These are phyloP conservation scores for Diplazon laetatorius DNA, from an alignment of 2,888 invertebrate species.

Conservation along the genomic window DNA sequence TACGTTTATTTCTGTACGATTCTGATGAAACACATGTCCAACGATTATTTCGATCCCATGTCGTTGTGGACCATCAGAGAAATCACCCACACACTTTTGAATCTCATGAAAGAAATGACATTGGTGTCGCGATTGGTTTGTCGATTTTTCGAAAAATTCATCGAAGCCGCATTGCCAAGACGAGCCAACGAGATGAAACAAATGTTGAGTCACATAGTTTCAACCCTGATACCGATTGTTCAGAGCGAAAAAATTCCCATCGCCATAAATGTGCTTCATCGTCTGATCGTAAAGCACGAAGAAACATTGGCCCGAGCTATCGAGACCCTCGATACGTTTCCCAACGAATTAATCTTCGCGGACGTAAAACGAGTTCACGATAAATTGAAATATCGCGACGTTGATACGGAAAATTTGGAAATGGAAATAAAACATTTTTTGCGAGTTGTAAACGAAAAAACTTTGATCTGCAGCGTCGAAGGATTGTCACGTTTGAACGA, in stretches of 20 bases:
- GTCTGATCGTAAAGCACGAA: conserved; percentile 84
- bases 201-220: conserved; percentile 84
- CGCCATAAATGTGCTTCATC: conserved; percentile 82
- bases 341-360: conserved; percentile 79
- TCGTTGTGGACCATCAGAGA: conserved; percentile 85
- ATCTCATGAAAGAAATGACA: conserved; percentile 82
- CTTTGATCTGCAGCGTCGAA: conserved; percentile 80
- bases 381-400: conserved; percentile 76
- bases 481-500: conserved; percentile 84
- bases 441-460: conserved; percentile 77
- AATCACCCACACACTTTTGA: conserved; percentile 84
- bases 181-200: conserved; percentile 82
- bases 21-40: conserved; percentile 79
- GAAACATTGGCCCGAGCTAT: conserved; percentile 83
- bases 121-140: conserved; percentile 73
- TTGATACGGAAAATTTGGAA: conserved; percentile 72
- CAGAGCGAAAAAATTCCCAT: conserved; percentile 70
- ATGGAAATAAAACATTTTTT: conserved; percentile 84
- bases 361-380: conserved; percentile 77
- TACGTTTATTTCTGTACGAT: conserved; percentile 84
- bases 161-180: conserved; percentile 82
- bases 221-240: conserved; percentile 83
- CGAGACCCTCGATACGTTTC: conserved; percentile 84
- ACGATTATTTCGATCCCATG: conserved; percentile 80
- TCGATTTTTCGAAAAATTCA: conserved; percentile 82